Percentiles rank a stretch among this genome's conserved stretches.
Evolutionary conservation across 2,113 vertebrate species (phyloP).

Genomic region (Vanacampus margaritifer): DNA sequence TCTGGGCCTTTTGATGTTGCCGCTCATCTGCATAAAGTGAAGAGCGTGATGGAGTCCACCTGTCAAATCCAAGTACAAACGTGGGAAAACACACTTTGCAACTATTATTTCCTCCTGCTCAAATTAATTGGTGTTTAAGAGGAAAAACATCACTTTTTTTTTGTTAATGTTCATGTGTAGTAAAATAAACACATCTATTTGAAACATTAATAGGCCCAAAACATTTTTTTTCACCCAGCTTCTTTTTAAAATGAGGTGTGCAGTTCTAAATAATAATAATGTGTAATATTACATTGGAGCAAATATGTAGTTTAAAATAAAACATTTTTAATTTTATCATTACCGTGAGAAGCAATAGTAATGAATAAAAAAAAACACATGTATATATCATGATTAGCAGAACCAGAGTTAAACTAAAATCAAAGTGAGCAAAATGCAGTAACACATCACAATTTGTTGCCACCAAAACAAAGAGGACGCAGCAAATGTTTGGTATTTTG

Average conservation of each 20-base stretch:
- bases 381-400: too few species aligned
- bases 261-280: too few species aligned
- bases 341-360: background rate
- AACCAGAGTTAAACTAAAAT: too few species aligned
- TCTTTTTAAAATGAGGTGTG: too few species aligned
- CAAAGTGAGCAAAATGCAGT: background rate
- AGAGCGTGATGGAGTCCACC: conserved; percentile 48
- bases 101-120: background rate
- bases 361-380: background rate
- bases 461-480: conserved; percentile 16
- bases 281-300: too few species aligned
- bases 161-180: too few species aligned
- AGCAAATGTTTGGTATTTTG: conserved; percentile 54
- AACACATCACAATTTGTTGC: background rate
- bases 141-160: background rate
- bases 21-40: conserved; percentile 55
- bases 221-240: too few species aligned
- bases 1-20: conserved; percentile 70
- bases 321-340: too few species aligned
- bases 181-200: too few species aligned
- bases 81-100: background rate
- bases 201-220: too few species aligned
- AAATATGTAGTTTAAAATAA: too few species aligned
- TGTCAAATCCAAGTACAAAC: conserved; percentile 32
- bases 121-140: background rate